A percentile compares a stretch with the other conserved stretches of the same genome.
phyloP scores from a whole-genome alignment of 1,140 invertebrate genomes.

The Drosophila trapezifrons region DNA sequence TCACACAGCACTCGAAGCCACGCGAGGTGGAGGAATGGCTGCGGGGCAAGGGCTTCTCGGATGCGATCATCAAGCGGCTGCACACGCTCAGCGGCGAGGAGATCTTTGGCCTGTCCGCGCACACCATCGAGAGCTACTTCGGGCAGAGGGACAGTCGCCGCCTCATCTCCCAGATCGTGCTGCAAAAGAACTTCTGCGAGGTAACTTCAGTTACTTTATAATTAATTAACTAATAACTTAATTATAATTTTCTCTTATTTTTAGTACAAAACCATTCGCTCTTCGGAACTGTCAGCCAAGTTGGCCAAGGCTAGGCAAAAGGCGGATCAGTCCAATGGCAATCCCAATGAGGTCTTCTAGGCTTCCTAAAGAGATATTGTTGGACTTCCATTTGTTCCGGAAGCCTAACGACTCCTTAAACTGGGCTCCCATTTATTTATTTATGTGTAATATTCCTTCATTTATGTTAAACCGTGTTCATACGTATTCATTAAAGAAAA shows the following conservation, averaged over 20 bases:
- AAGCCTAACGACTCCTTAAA: neutral
- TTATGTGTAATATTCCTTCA: slow-evolving; percentile 54
- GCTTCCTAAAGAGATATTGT: slow-evolving; percentile 54
- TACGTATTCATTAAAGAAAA: slow-evolving; percentile 39
- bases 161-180: slow-evolving; percentile 89
- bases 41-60: slow-evolving; percentile 89
- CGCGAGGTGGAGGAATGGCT: slow-evolving; percentile 91
- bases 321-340: slow-evolving; percentile 84
- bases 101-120: slow-evolving; percentile 88
- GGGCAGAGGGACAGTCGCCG: slow-evolving; percentile 89
- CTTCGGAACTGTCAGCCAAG: slow-evolving; percentile 88
- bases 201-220: slow-evolving; percentile 85
- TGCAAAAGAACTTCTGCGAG: slow-evolving; percentile 91
- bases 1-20: slow-evolving; percentile 87
- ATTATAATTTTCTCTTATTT: slow-evolving; percentile 9
- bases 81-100: slow-evolving; percentile 88
- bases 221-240: no score
- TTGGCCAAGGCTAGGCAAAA: slow-evolving; percentile 88
- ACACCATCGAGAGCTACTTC: slow-evolving; percentile 88
- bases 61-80: slow-evolving; percentile 87
- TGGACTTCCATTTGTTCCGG: slow-evolving; percentile 5
- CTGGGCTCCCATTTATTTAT: slow-evolving; percentile 54
- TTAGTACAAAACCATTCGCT: slow-evolving; percentile 88
- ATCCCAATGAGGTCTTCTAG: slow-evolving; percentile 72
- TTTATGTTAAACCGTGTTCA: slow-evolving; percentile 52